These are phyloP conservation scores for Alligator sinensis DNA, from an alignment of 2,113 vertebrate species.

Conservation along the genomic window DNA sequence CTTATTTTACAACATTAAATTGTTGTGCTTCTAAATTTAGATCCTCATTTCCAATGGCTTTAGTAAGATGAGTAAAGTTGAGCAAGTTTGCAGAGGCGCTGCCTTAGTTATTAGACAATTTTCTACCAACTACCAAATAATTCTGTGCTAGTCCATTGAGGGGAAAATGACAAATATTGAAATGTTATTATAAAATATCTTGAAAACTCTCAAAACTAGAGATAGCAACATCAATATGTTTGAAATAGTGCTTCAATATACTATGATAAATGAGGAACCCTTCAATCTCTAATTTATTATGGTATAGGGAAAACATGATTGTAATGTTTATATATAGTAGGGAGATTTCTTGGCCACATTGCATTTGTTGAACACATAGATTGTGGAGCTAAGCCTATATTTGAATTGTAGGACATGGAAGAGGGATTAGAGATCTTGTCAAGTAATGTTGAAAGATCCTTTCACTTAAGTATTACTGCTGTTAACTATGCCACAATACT, in stretches of 20 bases:
- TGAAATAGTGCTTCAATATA: background rate
- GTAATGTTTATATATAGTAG: background rate
- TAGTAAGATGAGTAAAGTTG: background rate
- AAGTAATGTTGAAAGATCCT: slow-evolving; percentile 65
- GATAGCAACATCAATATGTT: background rate
- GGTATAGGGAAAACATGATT: background rate
- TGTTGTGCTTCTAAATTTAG: background rate
- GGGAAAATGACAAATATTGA: background rate
- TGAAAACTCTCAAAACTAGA: background rate
- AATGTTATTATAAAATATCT: background rate
- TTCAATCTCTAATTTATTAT: background rate
- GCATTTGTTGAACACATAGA: background rate
- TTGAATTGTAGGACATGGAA: slow-evolving; percentile 57
- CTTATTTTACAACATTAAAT: background rate
- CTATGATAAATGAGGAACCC: background rate
- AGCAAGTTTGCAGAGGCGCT: background rate
- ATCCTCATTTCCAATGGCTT: background rate
- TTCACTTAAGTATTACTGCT: slow-evolving; percentile 50
- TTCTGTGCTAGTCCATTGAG: background rate
- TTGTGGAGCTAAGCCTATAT: slow-evolving; percentile 23
- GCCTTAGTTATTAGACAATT: background rate
- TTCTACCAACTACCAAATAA: background rate
- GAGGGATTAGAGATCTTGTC: slow-evolving; percentile 32
- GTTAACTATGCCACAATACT: slow-evolving; percentile 26
- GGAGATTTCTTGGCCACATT: background rate